A percentile compares a stretch with the other conserved stretches of the same genome.
Evolutionary conservation across 1,140 invertebrate species (phyloP).

Genomic region (Saccostrea echinata): DNA sequence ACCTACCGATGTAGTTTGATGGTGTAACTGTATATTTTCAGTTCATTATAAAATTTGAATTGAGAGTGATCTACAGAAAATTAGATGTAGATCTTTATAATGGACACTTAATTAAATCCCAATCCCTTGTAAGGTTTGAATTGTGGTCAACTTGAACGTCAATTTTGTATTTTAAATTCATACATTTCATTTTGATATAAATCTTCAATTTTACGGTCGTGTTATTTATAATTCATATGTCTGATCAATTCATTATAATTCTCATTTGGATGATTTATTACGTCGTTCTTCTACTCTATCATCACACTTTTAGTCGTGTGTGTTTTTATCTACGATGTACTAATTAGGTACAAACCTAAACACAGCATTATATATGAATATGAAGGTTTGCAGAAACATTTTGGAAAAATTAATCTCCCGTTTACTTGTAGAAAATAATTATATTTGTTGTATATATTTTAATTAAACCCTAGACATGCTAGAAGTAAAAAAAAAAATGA

Average conservation of each 20-base stretch:
- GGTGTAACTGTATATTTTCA: too few relatives aligned
- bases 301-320: background rate
- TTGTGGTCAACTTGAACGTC: background rate
- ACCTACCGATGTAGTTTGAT: too few relatives aligned
- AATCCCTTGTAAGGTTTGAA: background rate
- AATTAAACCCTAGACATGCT: too few relatives aligned
- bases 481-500: too few relatives aligned
- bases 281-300: background rate
- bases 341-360: background rate
- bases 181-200: background rate
- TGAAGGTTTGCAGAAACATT: too few relatives aligned
- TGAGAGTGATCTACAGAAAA: too few relatives aligned
- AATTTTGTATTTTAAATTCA: background rate
- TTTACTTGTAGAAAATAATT: too few relatives aligned
- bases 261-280: background rate
- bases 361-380: too few relatives aligned
- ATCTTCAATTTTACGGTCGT: background rate
- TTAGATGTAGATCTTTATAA: too few relatives aligned
- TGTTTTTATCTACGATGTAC: background rate
- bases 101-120: background rate
- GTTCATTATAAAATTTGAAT: too few relatives aligned
- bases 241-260: background rate
- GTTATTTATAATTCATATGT: conserved; percentile 9
- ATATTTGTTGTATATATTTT: too few relatives aligned
- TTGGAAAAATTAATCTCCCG: too few relatives aligned